These are phyloP conservation scores for Smithornis capensis DNA, from an alignment of 2,113 vertebrate genomes.

Conservation along the genomic window DNA sequence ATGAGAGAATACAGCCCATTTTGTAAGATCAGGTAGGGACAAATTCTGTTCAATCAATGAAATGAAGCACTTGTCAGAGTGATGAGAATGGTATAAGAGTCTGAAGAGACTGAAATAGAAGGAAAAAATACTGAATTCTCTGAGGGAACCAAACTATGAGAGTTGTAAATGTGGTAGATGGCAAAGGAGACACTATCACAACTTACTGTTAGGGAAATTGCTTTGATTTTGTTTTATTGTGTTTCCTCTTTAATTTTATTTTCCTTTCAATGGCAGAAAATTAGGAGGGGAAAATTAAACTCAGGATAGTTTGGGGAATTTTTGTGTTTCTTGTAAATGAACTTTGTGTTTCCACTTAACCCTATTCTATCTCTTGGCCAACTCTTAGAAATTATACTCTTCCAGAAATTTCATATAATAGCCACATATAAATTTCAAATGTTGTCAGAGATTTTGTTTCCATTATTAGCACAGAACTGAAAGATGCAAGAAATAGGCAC, in stretches of 20 bases:
- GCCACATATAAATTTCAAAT: neutral
- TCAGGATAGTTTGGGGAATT: neutral
- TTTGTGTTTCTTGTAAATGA: neutral
- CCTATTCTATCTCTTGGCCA: neutral
- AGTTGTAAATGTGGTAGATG: neutral
- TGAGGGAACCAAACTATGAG: neutral
- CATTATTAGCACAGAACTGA: neutral
- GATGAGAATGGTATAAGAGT: neutral
- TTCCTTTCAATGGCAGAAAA: neutral
- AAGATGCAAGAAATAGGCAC: neutral
- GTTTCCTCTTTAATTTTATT: neutral
- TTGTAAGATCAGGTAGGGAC: neutral
- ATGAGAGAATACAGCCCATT: neutral
- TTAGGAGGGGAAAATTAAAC: accelerated
- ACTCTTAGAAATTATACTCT: neutral
- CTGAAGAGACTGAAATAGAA: neutral
- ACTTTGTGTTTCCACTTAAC: neutral
- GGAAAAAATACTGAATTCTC: neutral
- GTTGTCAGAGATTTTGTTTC: neutral
- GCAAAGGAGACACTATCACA: neutral
- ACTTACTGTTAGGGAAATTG: neutral
- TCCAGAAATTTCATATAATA: neutral
- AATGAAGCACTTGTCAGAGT: neutral
- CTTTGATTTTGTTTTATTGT: neutral
- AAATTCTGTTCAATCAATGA: neutral